Percentiles rank a stretch among this genome's conserved stretches.
phyloP scores from a whole-genome alignment of 2,888 invertebrate species.

The Rhodophaea formosa region DNA sequence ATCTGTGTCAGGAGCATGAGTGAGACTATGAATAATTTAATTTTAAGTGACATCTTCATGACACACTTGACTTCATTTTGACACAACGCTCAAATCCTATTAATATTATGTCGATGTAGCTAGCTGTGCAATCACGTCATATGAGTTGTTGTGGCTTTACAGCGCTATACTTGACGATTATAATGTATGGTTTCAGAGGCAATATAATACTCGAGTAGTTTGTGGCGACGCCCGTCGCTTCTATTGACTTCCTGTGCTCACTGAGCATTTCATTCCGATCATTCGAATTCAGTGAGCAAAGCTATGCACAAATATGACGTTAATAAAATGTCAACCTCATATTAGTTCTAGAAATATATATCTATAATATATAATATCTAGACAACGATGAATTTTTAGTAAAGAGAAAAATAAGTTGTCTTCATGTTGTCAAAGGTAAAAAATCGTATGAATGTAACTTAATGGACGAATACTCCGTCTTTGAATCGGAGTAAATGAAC shows the following conservation, averaged over 20 bases:
- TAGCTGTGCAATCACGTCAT: conserved; percentile 8
- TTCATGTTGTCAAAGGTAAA: not conserved
- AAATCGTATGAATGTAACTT: not conserved
- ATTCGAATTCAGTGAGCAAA: conserved; percentile 50
- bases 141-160: conserved; percentile 4
- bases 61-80: not conserved
- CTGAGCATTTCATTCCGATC: conserved; percentile 53
- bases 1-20: not conserved
- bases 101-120: conserved; percentile 4
- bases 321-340: conserved; percentile 19
- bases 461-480: not conserved
- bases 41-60: not conserved
- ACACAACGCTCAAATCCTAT: conserved; percentile 1
- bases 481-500: not conserved
- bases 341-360: no score
- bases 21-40: conserved; percentile 11
- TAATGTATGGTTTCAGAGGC: conserved; percentile 34
- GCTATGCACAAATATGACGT: conserved; percentile 34
- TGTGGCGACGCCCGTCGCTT: conserved; percentile 36
- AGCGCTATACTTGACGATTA: conserved; percentile 16
- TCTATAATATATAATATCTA: no score
- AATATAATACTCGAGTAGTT: conserved; percentile 32
- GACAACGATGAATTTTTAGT: not conserved
- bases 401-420: not conserved
- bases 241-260: conserved; percentile 42